Base-by-base conservation (phyloP, 30 jellyfish, hydroid and myxozoan genomes). In the Mastigias papua region DNA sequence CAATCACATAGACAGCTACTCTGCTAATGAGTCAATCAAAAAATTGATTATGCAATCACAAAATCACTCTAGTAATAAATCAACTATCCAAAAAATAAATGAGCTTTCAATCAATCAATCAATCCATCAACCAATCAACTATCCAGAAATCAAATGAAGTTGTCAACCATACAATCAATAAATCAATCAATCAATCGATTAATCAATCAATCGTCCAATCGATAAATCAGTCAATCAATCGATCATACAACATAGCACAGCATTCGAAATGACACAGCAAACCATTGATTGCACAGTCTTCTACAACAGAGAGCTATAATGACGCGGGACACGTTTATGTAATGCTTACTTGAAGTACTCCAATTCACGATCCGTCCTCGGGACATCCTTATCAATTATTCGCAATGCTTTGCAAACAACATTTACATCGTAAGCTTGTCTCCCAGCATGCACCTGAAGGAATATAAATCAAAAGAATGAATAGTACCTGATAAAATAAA, bases 361-460 rank as follows among this genome's bases (percentile, higher is more conserved):
- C 80, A 87, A 66, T 37, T 87, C 98, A 25, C 98, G 58, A 73
- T 93, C 98, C 0, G 98, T 93, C 67, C 98, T 73, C 26, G 98
- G 98, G 29, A 93, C 98, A 61, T 93, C 98, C 73, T 93, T 93
- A 58, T 93, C 98, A 20, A 93, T 87, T 58, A 93, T 93, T 37
- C 98, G 84, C 13, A 93, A 37, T 10, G 95, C 90, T 75, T 76
- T 75, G 34, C 86, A 71, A 19, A 93, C 83, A 15, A 48, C 86
- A 19, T 80, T 77, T 13, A 71, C 75, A 37, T 82, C 79, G 67
- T 87, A 93, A 27, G 64, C 76, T 50, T 87, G 98, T 23, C 98
- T 75, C 2, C 92, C 98, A 0, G 98, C 98, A 76, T 76, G 86
- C n/a, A 93, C 95, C 98, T 93, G 62, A 7, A 48, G 71, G 23